These are phyloP conservation scores for Paracanthobrama guichenoti DNA, from an alignment of 2,113 vertebrate species.

Conservation along the genomic window DNA sequence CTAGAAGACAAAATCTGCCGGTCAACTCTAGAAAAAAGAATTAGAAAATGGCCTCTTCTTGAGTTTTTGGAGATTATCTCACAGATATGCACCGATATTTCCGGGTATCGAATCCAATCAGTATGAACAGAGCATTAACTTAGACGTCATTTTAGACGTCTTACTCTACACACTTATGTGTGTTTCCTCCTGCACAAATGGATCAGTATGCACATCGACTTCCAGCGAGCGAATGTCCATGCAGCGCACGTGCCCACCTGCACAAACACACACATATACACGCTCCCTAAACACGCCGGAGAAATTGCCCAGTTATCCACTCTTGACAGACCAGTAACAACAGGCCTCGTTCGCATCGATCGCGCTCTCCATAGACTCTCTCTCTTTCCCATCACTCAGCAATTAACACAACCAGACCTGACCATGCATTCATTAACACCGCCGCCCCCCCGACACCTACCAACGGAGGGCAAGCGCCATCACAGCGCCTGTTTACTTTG, in stretches of 20 bases:
- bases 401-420: slow-evolving; percentile 60
- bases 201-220: slow-evolving; percentile 2
- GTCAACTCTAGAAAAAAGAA: no score
- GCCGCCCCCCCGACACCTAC: slow-evolving; percentile 19
- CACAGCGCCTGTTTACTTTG: slow-evolving; percentile 53
- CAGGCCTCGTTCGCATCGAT: slow-evolving; percentile 16
- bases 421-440: slow-evolving; percentile 54
- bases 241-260: not conserved
- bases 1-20: no score
- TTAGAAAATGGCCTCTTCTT: no score
- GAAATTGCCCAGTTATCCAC: slow-evolving; percentile 38
- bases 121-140: not conserved
- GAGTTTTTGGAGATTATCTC: no score
- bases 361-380: slow-evolving; percentile 30
- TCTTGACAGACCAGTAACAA: slow-evolving; percentile 50
- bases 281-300: slow-evolving; percentile 12
- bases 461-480: slow-evolving; percentile 3
- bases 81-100: no score
- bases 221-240: not conserved
- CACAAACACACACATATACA: slow-evolving; percentile 11
- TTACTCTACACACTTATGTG: not conserved
- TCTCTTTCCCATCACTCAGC: slow-evolving; percentile 50
- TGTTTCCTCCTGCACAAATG: not conserved
- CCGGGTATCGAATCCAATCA: no score
- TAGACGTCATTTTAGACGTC: no score